Evolutionary conservation across 2,113 vertebrate species (phyloP).

Genomic region (Callipepla californica): DNA sequence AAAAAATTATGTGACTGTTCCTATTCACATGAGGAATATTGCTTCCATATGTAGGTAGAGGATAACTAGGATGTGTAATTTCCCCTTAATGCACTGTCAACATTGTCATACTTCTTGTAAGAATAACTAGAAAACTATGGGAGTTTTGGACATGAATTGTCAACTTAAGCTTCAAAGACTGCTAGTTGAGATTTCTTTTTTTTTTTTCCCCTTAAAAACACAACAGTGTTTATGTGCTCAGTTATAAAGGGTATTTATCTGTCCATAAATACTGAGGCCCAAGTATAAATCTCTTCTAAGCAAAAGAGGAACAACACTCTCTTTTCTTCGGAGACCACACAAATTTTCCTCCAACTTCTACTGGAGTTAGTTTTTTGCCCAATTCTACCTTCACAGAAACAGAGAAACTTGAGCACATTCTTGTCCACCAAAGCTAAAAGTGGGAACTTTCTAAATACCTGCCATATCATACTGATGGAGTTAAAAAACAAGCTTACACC

Average conservation of each 20-base stretch:
- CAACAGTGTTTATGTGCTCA: not conserved
- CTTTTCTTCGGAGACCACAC: not conserved
- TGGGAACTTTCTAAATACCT: not conserved
- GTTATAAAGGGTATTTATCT: not conserved
- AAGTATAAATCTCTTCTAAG: not conserved
- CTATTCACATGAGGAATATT: not conserved
- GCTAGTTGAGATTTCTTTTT: not conserved
- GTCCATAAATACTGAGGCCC: not conserved
- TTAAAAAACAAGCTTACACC: not conserved
- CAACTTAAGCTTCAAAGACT: not conserved
- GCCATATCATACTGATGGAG: not conserved
- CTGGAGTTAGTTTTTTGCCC: not conserved
- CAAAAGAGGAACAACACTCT: not conserved
- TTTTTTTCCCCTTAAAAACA: not conserved
- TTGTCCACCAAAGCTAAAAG: not conserved
- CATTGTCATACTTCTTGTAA: not conserved
- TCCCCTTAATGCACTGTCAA: not conserved
- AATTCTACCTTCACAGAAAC: not conserved
- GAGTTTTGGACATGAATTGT: not conserved
- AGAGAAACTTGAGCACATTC: not conserved
- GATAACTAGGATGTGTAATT: not conserved
- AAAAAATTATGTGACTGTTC: not conserved
- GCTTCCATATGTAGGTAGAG: not conserved
- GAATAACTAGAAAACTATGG: not conserved
- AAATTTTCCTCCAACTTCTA: accelerated